Evolutionary conservation across 2,113 vertebrate species (phyloP), one percentile per base, ranked within the genome.

Genomic region (Solea senegalensis): DNA sequence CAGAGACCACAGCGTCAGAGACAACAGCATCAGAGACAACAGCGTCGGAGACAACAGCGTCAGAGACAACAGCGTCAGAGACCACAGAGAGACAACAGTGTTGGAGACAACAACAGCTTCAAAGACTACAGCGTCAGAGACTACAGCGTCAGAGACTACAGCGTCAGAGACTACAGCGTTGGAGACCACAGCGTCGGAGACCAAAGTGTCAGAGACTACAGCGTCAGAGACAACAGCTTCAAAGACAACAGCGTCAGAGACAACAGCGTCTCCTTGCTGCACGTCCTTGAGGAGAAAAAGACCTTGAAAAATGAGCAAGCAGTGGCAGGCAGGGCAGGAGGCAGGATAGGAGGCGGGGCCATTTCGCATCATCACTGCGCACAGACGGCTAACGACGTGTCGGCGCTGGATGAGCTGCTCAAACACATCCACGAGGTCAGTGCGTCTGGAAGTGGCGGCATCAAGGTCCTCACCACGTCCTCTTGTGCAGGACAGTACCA

Each of bases 351-450:
- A 41, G 69, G 44, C 1, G 65, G 43, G 1, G 56, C 34, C 34
- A 34, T 34, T 10, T 61, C 65, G 0, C 80, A 63, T 21, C 85
- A 78, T 10, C 80, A 78, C 60, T 92, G 89, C 44, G 88, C 41
- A 10, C 92, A 88, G 82, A 83, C 90, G 5, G 91, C 87, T n/a
- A 92, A 92, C 64, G 95, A 95, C 8, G 91, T 95, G 56, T 94
- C 95, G 0, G 94, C 95, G 0, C 82, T 96, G 68, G 94, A 96
- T 57, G 94, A 96, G 70, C 92, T 96, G 51, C 90, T 96, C 39
- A 92, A 91, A 49, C 94, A 96, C 80, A 94, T 96, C 73, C 94
- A 95, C 0, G 94, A 94, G 77, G 88, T 89, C 73, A 93, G 76
- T 27, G 90, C 89, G 0, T 88, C 87, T 0, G 88, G 90, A 4